Evolutionary conservation across 2,797 vertebrate genomes (phyloP).

Genomic region (Champsocephalus gunnari): DNA sequence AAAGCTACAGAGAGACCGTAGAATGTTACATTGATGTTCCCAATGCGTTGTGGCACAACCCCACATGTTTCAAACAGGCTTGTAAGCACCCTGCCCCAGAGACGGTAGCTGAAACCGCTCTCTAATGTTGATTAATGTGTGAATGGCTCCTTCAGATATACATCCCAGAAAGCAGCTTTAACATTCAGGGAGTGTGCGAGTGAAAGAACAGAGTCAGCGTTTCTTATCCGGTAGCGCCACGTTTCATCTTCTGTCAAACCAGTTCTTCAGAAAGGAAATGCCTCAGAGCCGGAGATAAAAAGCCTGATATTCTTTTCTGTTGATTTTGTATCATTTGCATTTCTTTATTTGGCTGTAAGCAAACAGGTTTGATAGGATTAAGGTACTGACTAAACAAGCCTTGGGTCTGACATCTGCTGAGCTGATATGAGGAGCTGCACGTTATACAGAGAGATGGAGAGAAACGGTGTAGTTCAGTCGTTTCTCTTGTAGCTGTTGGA

Average conservation of each 20-base stretch:
- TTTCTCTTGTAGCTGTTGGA: conserved; percentile 14
- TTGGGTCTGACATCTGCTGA: conserved; percentile 23
- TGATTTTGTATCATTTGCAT: conserved; percentile 23
- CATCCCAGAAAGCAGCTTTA: conserved; percentile 13
- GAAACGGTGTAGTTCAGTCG: not conserved
- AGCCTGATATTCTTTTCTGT: conserved; percentile 1
- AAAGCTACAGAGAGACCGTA: not conserved
- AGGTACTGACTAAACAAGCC: conserved; percentile 31
- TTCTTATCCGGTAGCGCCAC: conserved; percentile 1
- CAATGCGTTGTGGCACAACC: conserved; percentile 21
- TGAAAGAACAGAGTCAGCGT: conserved; percentile 21
- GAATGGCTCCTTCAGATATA: conserved; percentile 23
- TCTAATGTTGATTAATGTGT: conserved; percentile 36
- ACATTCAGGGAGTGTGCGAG: not conserved
- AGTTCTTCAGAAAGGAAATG: conserved; percentile 8
- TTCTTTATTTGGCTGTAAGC: conserved; percentile 15
- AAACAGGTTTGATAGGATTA: conserved; percentile 21
- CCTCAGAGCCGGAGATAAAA: conserved; percentile 38
- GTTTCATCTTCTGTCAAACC: conserved; percentile 41
- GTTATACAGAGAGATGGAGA: not conserved
- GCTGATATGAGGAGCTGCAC: conserved; percentile 19
- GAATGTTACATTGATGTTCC: conserved; percentile 27
- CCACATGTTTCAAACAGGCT: conserved; percentile 35
- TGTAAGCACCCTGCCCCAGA: conserved; percentile 38
- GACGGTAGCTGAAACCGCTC: conserved; percentile 24